phyloP scores from a whole-genome alignment of 2,113 vertebrate species.

The Pagrus major region DNA sequence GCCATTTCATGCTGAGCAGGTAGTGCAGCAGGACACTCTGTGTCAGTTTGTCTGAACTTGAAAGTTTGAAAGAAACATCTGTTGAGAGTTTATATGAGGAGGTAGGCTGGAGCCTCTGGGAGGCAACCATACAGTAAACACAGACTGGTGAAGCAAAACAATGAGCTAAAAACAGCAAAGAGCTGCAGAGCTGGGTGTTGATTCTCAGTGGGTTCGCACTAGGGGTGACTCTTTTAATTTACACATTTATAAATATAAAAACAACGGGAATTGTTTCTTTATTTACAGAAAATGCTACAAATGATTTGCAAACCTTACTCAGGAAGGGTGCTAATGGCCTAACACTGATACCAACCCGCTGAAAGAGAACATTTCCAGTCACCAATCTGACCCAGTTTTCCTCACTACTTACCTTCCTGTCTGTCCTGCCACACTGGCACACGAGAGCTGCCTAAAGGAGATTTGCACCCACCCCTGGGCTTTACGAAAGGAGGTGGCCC shows the following conservation, averaged over 20 bases:
- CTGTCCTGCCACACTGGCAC: conserved; percentile 26
- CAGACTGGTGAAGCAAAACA: conserved; percentile 41
- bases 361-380: conserved; percentile 8
- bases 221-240: conserved; percentile 1
- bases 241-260: neutral
- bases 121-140: conserved; percentile 30
- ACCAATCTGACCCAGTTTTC: conserved; percentile 60
- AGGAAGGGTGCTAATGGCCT: conserved; percentile 8
- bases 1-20: conserved; percentile 30
- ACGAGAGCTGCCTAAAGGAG: conserved; percentile 42
- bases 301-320: neutral
- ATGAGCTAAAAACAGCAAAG: conserved; percentile 22
- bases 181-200: neutral
- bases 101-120: conserved; percentile 13
- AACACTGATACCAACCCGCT: neutral
- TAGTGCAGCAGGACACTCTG: conserved; percentile 1
- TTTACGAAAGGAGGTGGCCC: conserved; percentile 38
- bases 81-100: conserved; percentile 26
- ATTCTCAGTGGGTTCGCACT: neutral
- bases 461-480: conserved; percentile 46
- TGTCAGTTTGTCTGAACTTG: conserved; percentile 30
- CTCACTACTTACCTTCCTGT: conserved; percentile 37
- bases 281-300: neutral
- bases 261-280: neutral
- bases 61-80: conserved; percentile 28